Conservation (phyloP, 2,888 invertebrate genomes). For the Erebia ligea region DNA sequence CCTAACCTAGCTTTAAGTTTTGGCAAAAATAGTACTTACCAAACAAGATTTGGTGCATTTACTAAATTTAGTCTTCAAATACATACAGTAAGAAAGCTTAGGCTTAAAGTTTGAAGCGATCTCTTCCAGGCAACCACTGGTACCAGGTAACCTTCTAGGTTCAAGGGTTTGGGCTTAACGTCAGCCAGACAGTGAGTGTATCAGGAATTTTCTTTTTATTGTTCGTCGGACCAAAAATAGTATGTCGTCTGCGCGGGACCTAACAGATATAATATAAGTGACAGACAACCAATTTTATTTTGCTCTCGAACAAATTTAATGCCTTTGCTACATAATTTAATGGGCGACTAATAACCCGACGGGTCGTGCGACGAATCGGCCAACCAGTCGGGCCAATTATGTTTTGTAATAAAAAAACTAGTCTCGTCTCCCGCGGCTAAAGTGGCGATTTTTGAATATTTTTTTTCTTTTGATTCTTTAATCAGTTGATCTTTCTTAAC, state of each 20-base stretch:
- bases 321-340: constrained; percentile 65
- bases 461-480: constrained; percentile 21
- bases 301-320: constrained; percentile 60
- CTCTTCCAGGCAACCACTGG: too few species aligned
- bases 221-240: neutral
- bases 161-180: too few species aligned
- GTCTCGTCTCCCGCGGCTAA: constrained; percentile 38
- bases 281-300: constrained; percentile 62
- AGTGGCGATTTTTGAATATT: constrained; percentile 34
- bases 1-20: too few species aligned
- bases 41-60: too few species aligned
- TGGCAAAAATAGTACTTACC: too few species aligned
- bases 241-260: neutral
- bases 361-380: constrained; percentile 61
- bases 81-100: too few species aligned
- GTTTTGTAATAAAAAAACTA: constrained; percentile 39
- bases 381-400: constrained; percentile 48
- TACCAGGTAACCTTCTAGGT: too few species aligned
- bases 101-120: too few species aligned
- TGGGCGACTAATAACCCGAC: constrained; percentile 62
- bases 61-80: too few species aligned
- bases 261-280: constrained; percentile 44
- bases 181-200: too few species aligned
- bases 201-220: too few species aligned
- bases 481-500: constrained; percentile 36